Conservation (phyloP, 1,140 invertebrate species). For the Neomicropteryx cornuta region DNA sequence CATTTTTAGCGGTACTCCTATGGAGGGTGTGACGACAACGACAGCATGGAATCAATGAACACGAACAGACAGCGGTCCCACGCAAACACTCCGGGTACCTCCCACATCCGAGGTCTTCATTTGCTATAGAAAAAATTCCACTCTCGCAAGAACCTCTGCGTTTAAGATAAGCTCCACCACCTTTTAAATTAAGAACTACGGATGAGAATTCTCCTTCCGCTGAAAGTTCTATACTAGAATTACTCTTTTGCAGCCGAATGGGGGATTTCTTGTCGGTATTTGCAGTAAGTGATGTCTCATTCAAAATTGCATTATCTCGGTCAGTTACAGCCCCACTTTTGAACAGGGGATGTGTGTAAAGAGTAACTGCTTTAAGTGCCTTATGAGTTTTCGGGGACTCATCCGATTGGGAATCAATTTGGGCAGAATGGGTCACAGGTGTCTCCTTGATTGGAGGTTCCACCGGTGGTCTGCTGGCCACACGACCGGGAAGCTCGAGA, state of each 20-base stretch:
- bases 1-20: no score
- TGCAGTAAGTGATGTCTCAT: conserved; percentile 3
- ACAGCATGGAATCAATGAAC: conserved; percentile 31
- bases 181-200: conserved; percentile 13
- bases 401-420: no score
- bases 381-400: no score
- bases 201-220: conserved; percentile 16
- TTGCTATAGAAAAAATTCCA: conserved; percentile 77
- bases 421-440: no score
- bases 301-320: conserved; percentile 2
- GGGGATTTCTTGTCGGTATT: conserved; percentile 11
- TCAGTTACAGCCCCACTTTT: conserved; percentile 9
- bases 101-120: conserved; percentile 53
- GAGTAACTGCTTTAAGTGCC: conserved; percentile 28
- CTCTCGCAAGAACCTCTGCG: conserved; percentile 79
- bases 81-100: conserved; percentile 20
- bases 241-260: conserved; percentile 22
- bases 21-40: no score
- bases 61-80: conserved; percentile 26
- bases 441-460: no score
- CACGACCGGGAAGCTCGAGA: conserved; percentile 52
- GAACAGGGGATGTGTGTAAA: conserved; percentile 42
- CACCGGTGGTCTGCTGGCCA: background rate
- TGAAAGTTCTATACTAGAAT: conserved; percentile 29
- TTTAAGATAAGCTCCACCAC: conserved; percentile 36